Evolutionary conservation across 2,113 vertebrate species (phyloP), one percentile per base, ranked within the genome.

Genomic region (Brachypteracias leptosomus): DNA sequence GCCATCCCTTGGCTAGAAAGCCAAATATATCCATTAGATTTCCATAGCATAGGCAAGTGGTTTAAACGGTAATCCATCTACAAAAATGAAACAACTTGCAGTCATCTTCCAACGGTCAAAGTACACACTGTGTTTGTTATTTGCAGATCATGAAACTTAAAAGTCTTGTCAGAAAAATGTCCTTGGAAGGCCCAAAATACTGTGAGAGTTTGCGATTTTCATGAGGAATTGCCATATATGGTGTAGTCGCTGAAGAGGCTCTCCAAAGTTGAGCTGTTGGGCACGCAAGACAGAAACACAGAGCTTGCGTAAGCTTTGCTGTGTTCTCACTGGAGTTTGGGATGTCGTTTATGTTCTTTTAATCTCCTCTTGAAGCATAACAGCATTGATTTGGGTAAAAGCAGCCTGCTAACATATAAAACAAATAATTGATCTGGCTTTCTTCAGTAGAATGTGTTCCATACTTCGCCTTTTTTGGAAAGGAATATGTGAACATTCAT

Each of bases 401-500:
- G 93, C 84, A 96, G 91, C 54, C 71, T 85, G 44, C 42, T 89
- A 73, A 82, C 6, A 22, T 73, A 46, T 9, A 85, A 91, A 96
- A 52, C 58, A 79, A 95, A 66, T 78, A 79, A 89, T 85, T 80
- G 89, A 88, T 96, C 87, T 88, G 91, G 59, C 38, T 89, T 92
- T 90, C 67, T 74, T 80, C 71, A 88, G 78, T 8, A 70, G 52
- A 94, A 88, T 90, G 55, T 29, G 3, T 95, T 76, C 91, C 83
- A 77, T 15, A 16, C 59, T 83, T 93, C 81, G 86, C 89, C 82
- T 91, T 90, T 94, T 96, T 90, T 90, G 85, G 88, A 83, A 63
- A 42, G 67, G 51, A 63, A 0, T 74, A 46, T 66, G 33, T 77
- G 58, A 91, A 83, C 35, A 71, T 71, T 70, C 22, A 0, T 28